phyloP scores from a whole-genome alignment of 2,797 vertebrate genomes.

The Orestias chungarensis region DNA sequence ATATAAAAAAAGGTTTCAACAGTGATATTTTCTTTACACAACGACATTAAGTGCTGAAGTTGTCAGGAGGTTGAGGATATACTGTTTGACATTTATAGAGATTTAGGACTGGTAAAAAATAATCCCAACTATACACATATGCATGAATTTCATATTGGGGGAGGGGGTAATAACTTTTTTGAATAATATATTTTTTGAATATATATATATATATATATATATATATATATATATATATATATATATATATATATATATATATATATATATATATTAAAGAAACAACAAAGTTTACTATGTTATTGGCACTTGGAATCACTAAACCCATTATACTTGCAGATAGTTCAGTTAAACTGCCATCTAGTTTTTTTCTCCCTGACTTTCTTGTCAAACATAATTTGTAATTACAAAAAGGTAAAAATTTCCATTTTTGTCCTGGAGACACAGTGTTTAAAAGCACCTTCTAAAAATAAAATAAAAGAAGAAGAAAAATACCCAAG shows the following conservation, averaged over 20 bases:
- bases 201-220: not conserved
- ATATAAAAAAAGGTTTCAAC: slow-evolving; percentile 63
- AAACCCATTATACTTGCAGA: slow-evolving; percentile 66
- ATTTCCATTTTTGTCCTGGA: slow-evolving; percentile 59
- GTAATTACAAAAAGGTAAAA: slow-evolving; percentile 65
- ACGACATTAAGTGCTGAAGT: slow-evolving; percentile 81
- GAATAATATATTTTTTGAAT: slow-evolving; percentile 67
- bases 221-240: slow-evolving; percentile 55
- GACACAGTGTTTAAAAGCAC: slow-evolving; percentile 69
- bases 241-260: not conserved
- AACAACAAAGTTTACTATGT: slow-evolving; percentile 54
- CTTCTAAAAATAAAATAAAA: slow-evolving; percentile 42
- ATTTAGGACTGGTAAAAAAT: slow-evolving; percentile 78
- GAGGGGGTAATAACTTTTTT: slow-evolving; percentile 72
- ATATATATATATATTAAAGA: slow-evolving; percentile 4
- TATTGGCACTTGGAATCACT: slow-evolving; percentile 80
- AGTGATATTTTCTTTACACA: slow-evolving; percentile 80
- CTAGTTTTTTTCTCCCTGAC: slow-evolving; percentile 54
- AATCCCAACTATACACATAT: slow-evolving; percentile 78
- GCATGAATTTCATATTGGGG: slow-evolving; percentile 54
- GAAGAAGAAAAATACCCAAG: slow-evolving; percentile 41
- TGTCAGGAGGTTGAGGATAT: slow-evolving; percentile 74
- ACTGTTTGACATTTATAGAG: slow-evolving; percentile 76
- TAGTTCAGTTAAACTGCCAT: slow-evolving; percentile 65
- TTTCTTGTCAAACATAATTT: slow-evolving; percentile 61